Evolutionary conservation across 2,113 vertebrate species (phyloP), one percentile per base, ranked within the genome.

Genomic region (Erinaceus europaeus): DNA sequence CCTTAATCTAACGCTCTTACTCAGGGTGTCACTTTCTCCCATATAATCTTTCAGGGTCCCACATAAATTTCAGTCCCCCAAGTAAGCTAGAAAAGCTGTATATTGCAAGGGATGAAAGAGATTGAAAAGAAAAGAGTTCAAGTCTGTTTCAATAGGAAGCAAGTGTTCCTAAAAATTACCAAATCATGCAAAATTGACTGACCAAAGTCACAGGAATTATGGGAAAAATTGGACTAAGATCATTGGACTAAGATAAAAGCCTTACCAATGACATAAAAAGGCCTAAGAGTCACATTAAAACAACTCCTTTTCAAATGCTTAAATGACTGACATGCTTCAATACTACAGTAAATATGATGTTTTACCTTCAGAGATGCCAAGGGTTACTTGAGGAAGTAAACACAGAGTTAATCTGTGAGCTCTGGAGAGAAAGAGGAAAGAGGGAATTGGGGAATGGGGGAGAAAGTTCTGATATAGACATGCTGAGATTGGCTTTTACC

Each of bases 261-360:
- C 48, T n/a, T 1, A 0, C 23, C 21, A 27, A 6, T 23, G 53
- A 55, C 14, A 32, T 12, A 44, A 46, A 12, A 42, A 71, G 21
- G 55, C 23, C 10, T 8, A n/a, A 59, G n/a, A 62, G n/a, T 1
- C 21, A 42, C 29, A 4, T 40, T 6, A 44, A 77, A 61, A 29
- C 4, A 32, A 40, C 32, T 4, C 0, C 1, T 0, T 34, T 50
- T 36, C 15, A 40, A 27, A 32, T 11, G 0, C 11, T 14, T 12
- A 17, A 11, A 9, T 18, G 9, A 13, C 15, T 11, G 17, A 14
- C 4, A 11, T 0, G 3, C 2, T 0, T 9, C 5, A 10, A 5
- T 18, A 21, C 46, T n/a, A 10, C 6, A 23, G 42, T n/a, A 46
- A n/a, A 5, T 1, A 5, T 0, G 5, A 10, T 14, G 5, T 2